Percentiles rank a stretch among this genome's conserved stretches.
Conservation (phyloP, 2,797 vertebrate genomes). For the Rhabdophis nuchalis region DNA sequence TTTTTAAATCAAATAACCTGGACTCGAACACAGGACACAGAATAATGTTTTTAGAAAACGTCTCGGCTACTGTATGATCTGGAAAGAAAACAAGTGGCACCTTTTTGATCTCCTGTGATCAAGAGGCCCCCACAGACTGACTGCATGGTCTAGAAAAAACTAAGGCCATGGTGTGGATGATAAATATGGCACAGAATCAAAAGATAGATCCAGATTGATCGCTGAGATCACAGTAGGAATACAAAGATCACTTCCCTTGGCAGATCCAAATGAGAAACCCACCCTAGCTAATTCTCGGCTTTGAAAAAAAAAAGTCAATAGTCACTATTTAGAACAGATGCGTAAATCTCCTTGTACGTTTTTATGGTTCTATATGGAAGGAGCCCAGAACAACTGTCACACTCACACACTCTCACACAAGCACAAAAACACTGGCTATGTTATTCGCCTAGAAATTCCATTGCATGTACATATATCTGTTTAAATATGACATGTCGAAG, state of each 20-base stretch:
- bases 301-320: neutral
- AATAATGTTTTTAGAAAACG: neutral
- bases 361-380: neutral
- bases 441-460: neutral
- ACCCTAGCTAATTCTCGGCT: neutral
- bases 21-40: neutral
- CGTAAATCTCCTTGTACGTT: neutral
- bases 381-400: neutral
- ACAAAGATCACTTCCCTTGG: neutral
- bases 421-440: neutral
- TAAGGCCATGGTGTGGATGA: neutral
- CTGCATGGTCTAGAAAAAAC: neutral
- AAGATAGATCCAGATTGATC: neutral
- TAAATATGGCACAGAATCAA: neutral
- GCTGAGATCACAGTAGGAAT: neutral
- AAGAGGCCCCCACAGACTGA: neutral
- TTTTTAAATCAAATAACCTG: conserved; percentile 1
- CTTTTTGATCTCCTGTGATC: neutral
- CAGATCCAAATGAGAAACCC: neutral
- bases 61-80: neutral
- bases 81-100: neutral
- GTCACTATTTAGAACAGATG: neutral
- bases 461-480: neutral
- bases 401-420: neutral
- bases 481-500: neutral